Conservation (phyloP, 2,797 vertebrate genomes). For the Margarornis squamiger region DNA sequence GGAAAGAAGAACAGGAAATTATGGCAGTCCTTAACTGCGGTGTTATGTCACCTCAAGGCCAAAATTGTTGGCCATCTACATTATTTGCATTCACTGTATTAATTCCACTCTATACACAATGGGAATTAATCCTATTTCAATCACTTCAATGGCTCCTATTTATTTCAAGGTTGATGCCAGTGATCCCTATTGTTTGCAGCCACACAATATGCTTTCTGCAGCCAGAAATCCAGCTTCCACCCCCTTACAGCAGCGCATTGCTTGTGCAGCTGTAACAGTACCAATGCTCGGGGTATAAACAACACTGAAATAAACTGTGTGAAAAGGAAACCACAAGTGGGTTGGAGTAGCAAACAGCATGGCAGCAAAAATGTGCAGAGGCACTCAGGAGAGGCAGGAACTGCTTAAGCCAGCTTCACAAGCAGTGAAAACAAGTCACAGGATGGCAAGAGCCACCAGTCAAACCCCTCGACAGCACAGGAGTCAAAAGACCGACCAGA, state of each 20-base stretch:
- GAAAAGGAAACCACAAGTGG: background rate
- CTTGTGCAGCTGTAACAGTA: background rate
- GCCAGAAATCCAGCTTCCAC: background rate
- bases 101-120: background rate
- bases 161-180: background rate
- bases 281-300: fast-evolving
- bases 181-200: background rate
- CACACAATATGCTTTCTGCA: background rate
- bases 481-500: fast-evolving
- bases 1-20: background rate
- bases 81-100: background rate
- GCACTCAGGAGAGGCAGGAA: background rate
- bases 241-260: fast-evolving
- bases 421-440: background rate
- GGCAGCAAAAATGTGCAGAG: background rate
- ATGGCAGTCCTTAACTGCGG: background rate
- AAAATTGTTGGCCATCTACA: background rate
- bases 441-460: background rate
- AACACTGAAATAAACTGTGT: background rate
- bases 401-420: background rate
- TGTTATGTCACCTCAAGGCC: background rate
- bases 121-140: slow-evolving; percentile 16
- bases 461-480: background rate
- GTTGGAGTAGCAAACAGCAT: background rate
- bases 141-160: background rate